These are phyloP conservation scores for Nebria ingens DNA, from an alignment of 1,140 invertebrate genomes.

Conservation along the genomic window DNA sequence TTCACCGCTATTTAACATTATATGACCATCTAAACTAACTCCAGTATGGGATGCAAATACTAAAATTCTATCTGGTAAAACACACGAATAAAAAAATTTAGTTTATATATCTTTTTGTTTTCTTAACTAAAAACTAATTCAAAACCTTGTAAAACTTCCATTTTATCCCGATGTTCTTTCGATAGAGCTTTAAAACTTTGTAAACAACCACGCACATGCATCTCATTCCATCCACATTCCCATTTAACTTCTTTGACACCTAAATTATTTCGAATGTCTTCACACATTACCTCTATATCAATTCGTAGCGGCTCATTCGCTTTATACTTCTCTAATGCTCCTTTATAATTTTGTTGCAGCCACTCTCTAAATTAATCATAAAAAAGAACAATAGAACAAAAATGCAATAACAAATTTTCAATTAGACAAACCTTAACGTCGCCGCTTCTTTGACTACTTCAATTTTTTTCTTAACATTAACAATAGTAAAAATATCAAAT, in stretches of 20 bases:
- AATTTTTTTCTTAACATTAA: constrained; percentile 41
- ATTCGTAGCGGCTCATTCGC: constrained; percentile 51
- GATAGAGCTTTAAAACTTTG: constrained; percentile 62
- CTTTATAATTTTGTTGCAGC: constrained; percentile 50
- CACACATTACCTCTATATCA: constrained; percentile 52
- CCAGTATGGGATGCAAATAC: constrained; percentile 82
- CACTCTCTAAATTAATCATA: constrained; percentile 40
- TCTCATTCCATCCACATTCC: constrained; percentile 81
- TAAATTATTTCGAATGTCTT: constrained; percentile 42
- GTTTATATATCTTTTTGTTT: constrained; percentile 16
- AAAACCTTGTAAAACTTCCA: constrained; percentile 51
- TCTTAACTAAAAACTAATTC: too few species aligned
- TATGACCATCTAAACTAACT: constrained; percentile 74
- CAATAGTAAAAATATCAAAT: constrained; percentile 38
- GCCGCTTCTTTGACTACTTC: constrained; percentile 39
- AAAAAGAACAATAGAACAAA: constrained; percentile 15
- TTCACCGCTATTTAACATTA: constrained; percentile 82
- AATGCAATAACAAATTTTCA: constrained; percentile 11
- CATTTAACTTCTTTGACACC: constrained; percentile 51
- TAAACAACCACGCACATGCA: constrained; percentile 74
- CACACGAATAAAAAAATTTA: too few species aligned
- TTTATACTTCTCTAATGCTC: constrained; percentile 47
- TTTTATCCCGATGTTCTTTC: constrained; percentile 55
- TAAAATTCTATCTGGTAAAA: constrained; percentile 50
- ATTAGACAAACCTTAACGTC: constrained; percentile 29